A percentile compares a stretch with the other conserved stretches of the same genome.
These are phyloP conservation scores for Sorex araneus DNA, from an alignment of 2,113 vertebrate genomes.

Conservation along the genomic window DNA sequence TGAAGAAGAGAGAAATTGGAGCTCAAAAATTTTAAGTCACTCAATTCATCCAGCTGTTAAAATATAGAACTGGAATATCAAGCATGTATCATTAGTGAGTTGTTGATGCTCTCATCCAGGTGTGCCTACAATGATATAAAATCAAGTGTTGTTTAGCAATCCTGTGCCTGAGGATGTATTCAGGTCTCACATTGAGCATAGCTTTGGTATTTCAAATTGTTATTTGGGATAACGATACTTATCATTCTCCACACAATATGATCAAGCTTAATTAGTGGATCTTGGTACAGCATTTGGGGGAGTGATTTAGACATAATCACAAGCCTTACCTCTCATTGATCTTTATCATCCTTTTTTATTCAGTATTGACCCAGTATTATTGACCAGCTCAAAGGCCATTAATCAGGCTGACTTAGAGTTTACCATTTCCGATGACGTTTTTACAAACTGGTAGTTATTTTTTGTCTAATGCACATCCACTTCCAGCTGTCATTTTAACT, in stretches of 20 bases:
- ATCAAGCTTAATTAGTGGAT: conserved; percentile 74
- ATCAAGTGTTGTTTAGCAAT: neutral
- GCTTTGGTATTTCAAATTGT: neutral
- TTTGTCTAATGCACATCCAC: neutral
- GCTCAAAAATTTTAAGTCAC: neutral
- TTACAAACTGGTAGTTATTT: conserved; percentile 21
- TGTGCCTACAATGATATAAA: neutral
- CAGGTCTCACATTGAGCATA: neutral
- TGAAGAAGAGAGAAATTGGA: conserved; percentile 3
- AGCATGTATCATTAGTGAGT: accelerated
- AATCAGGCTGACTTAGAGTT: conserved; percentile 64
- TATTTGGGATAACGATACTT: conserved; percentile 37
- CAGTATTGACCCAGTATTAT: conserved; percentile 70
- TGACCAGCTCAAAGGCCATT: conserved; percentile 72
- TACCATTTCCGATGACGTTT: conserved; percentile 68
- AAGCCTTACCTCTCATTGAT: conserved; percentile 72
- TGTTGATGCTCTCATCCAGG: neutral
- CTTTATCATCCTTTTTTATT: conserved; percentile 75
- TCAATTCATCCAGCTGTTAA: neutral
- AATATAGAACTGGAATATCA: neutral
- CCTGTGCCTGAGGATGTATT: neutral
- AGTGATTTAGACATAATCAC: conserved; percentile 71
- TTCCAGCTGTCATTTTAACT: conserved; percentile 65
- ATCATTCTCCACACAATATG: conserved; percentile 21
- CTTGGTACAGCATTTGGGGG: conserved; percentile 62